Base-by-base conservation (phyloP, 2,113 vertebrate species). In the Anarrhichthys ocellatus region DNA sequence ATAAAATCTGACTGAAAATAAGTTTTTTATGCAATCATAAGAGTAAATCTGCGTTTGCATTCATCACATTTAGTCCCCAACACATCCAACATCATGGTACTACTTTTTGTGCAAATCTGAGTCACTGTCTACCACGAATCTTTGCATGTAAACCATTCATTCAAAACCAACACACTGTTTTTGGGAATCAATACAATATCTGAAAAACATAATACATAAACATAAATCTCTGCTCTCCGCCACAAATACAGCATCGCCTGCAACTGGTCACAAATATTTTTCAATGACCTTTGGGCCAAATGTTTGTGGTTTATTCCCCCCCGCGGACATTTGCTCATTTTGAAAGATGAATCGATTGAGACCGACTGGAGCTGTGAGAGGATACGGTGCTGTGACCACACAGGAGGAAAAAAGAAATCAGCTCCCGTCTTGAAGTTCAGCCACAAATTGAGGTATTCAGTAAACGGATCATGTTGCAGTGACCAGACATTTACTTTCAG, bases 401-500 rank as follows among this genome's bases (percentile, higher is more conserved):
- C 9, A 20, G 13, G 15, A 64, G 34, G 22, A 38, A 38, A 9
- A 38, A 15, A 34, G 6, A 20, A 50, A 18, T 42, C 46, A 11
- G 36, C 24, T 38, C 32, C 40, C 1, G 22, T 36, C 61, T 52
- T 22, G 1, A 24, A 61, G 54, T 66, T 52, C 54, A 59, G 62
- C 71, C 54, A 27, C 54, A 73, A 64, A 76, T 46, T 22, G 5
- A 81, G 73, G 46, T 59, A 77, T 68, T 52, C 27, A 58, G 38
- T 10, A 17, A 58, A 36, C 9, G 27, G 6, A 34, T 63, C 15
- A 20, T 32, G 32, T 54, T 3, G 24, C 62, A 70, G 44, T 4
- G 5, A 4, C 38, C 32, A 76, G 27, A 62, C 79, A 32, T 67
- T 81, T 63, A 68, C 69, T 63, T 82, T 77, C 62, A 52, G 44